Evolutionary conservation across 2,888 invertebrate species (phyloP), one percentile per base, ranked within the genome.

Genomic region (Poecilobothrus nobilitatus): DNA sequence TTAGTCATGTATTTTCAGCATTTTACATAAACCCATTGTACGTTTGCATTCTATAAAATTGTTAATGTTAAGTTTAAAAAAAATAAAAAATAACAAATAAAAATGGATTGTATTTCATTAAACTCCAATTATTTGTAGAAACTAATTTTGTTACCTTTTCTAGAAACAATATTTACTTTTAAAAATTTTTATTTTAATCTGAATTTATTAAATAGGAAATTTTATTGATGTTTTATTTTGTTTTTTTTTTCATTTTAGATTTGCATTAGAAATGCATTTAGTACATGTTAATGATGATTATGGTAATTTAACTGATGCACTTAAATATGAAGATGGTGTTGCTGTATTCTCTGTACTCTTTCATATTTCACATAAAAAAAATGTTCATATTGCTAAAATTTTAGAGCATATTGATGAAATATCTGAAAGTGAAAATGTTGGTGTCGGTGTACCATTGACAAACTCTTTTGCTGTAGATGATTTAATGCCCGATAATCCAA

Each of bases 291-390:
- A 85, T 22, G 75, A 73, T 66, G 75, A 75, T 15, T 87, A 85
- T 74, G 76, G 75, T 0, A 85, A 82, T 72, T 78, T 86, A 15
- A 75, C 79, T 0, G 81, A 82, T 72, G 89, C 89, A 0, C 77
- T 84, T 1, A 76, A 81, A 63, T 76, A 85, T 69, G 78, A 83
- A 20, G 82, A 85, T 69, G 89, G 89, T 41, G 76, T 91, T 53
- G 86, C 87, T 1, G 90, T 91, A 0, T 77, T 90, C 15, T 88
- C 85, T 2, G 84, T 88, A 12, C 78, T 90, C 63, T 89, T 86
- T 75, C 84, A 88, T 77, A 87, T 77, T 0, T 80, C 81, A 9
- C 76, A 77, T 68, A 71, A 74, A 5, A 71, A 74, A 27, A 80
- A 80, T 63, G 72, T 74, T 12, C 78, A 77, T 44, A 76, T 81